Base-by-base conservation (phyloP, 2,888 invertebrate genomes). In the Pristionchus maxplancki region DNA sequence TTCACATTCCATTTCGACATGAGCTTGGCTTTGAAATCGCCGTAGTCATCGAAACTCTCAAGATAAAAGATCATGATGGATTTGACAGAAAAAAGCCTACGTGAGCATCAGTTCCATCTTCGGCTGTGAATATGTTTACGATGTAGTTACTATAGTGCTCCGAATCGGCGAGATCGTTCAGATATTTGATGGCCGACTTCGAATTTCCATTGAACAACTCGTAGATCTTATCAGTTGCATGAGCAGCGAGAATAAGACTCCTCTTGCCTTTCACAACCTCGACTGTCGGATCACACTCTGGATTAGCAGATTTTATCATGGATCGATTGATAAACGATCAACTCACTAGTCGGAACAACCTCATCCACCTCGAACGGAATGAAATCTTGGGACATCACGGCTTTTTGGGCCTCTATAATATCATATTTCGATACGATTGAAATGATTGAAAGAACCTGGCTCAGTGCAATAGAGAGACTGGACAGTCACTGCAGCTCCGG, bases 391-490 rank as follows among this genome's bases (percentile, higher is more conserved):
- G 53, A 9, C 17, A 53, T 13, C 17, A 17, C 53, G 3, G 53
- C 3, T 17, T 15, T 9, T 17, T 11, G 11, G 3, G 53, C 53
- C 17, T 53, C 53, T 53, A 17, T 53, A 53, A 53, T 53, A 15
- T 53, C 53, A 53, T 15, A 53, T 17, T 53, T 48, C n/a, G n/a
- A n/a, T n/a, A n/a, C n/a, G n/a, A n/a, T n/a, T n/a, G n/a, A n/a
- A n/a, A n/a, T n/a, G n/a, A n/a, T n/a, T n/a, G n/a, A n/a, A n/a
- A n/a, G 15, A 53, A 53, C 53, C 53, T 53, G 53, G 53, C 17
- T 53, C 53, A 24, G 40, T 40, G 84, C 84, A 84, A 37, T 58
- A 84, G 5, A 84, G 34, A 31, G 84, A 37, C 37, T 84, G 84
- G 2, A 84, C 53, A 6, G 84, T 58, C 2, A 84, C 58, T 3